These are phyloP conservation scores for Pseudochaenichthys georgianus DNA, from an alignment of 2,797 vertebrate genomes.

Conservation along the genomic window DNA sequence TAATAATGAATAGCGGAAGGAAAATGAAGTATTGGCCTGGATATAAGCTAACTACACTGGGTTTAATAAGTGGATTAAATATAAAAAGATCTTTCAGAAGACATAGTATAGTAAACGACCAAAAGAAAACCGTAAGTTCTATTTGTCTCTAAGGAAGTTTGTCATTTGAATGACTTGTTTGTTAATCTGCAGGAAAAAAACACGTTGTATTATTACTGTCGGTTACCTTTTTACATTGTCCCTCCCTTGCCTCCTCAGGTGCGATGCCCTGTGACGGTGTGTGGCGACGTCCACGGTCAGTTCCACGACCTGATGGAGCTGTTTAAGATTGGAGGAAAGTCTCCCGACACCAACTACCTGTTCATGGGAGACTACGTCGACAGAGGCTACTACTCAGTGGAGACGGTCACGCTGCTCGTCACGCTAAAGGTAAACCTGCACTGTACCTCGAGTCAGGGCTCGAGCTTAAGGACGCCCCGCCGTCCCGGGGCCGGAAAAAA, in stretches of 20 bases:
- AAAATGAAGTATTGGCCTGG: too few species aligned
- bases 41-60: too few species aligned
- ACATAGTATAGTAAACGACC: too few species aligned
- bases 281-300: constrained; percentile 95
- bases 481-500: too few species aligned
- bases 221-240: background rate
- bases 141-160: background rate
- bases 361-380: constrained; percentile 98
- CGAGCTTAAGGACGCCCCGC: too few species aligned
- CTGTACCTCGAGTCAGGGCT: background rate
- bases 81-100: too few species aligned
- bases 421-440: constrained; percentile 90
- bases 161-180: background rate
- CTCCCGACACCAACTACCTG: constrained; percentile 97
- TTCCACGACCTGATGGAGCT: constrained; percentile 99
- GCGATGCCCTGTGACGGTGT: constrained; percentile 96
- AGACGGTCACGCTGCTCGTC: constrained; percentile 96
- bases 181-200: background rate
- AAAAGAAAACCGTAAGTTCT: background rate
- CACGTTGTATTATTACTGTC: background rate
- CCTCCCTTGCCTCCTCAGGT: constrained; percentile 80
- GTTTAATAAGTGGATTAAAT: background rate
- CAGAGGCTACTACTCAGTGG: constrained; percentile 96
- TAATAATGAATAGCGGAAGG: too few species aligned
- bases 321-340: constrained; percentile 97